Evolutionary conservation across 2,113 vertebrate species (phyloP).

Genomic region (Eptatretus burgeri): DNA sequence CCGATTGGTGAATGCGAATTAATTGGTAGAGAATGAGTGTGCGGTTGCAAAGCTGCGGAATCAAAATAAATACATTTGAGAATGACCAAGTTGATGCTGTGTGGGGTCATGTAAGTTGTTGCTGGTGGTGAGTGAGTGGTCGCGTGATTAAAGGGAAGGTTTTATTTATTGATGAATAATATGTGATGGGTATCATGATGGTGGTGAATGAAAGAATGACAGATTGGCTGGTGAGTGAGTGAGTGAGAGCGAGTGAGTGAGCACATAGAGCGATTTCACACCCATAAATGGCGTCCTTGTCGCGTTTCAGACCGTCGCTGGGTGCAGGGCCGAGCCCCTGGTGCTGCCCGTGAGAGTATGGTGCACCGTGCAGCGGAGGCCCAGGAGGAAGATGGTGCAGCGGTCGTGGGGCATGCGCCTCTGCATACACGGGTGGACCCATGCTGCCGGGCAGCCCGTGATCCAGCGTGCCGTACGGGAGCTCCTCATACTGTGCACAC

Average conservation of each 20-base stretch:
- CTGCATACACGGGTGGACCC: background rate
- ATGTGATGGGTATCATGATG: too few species aligned
- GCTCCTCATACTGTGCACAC: slow-evolving; percentile 6
- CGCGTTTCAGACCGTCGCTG: slow-evolving; percentile 1
- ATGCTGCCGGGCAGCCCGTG: slow-evolving; percentile 5
- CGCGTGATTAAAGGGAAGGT: too few species aligned
- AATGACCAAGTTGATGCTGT: too few species aligned
- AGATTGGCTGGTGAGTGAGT: too few species aligned
- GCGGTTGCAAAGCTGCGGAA: too few species aligned
- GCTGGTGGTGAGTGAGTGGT: too few species aligned
- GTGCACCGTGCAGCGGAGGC: slow-evolving; percentile 5
- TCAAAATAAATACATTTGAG: too few species aligned
- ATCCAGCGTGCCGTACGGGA: slow-evolving; percentile 5
- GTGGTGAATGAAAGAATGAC: too few species aligned
- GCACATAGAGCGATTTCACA: background rate
- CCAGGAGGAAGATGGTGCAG: slow-evolving; percentile 3
- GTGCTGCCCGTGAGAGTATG: background rate
- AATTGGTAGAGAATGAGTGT: too few species aligned
- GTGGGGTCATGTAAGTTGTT: too few species aligned
- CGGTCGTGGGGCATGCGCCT: background rate
- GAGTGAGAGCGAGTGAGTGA: background rate
- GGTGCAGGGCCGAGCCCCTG: background rate
- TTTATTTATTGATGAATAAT: too few species aligned
- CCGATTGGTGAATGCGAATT: too few species aligned
- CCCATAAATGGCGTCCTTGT: slow-evolving; percentile 6